Conservation (phyloP, 2,797 vertebrate species). For the Notamacropus eugenii region DNA sequence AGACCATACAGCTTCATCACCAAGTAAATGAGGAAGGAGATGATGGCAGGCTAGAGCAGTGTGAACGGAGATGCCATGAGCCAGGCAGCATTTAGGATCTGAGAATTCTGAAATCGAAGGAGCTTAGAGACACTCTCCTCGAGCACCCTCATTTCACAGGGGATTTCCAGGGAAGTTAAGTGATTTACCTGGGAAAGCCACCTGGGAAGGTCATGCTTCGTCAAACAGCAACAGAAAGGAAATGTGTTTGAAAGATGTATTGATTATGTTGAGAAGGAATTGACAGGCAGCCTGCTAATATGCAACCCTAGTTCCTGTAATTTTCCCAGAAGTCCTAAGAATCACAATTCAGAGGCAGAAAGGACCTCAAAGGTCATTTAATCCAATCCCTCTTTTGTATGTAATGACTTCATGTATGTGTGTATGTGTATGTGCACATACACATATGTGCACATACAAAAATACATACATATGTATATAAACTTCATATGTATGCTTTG, state of each 20-base stretch:
- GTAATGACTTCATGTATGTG: neutral
- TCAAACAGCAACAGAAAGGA: constrained; percentile 48
- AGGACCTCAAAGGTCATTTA: neutral
- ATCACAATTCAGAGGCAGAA: neutral
- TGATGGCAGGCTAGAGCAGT: neutral
- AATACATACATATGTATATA: neutral
- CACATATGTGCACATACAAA: neutral
- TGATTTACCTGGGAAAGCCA: constrained; percentile 28
- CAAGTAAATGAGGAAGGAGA: neutral
- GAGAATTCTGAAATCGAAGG: neutral
- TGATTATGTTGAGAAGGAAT: constrained; percentile 68
- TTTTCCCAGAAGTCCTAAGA: constrained; percentile 60
- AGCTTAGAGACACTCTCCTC: neutral
- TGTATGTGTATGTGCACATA: neutral
- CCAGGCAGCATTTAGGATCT: neutral
- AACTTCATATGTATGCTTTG: neutral
- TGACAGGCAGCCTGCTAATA: neutral
- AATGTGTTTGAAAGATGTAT: constrained; percentile 63
- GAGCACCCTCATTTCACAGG: neutral
- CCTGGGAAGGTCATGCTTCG: constrained; percentile 27
- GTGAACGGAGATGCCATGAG: neutral
- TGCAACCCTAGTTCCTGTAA: constrained; percentile 73
- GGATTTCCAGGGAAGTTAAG: neutral
- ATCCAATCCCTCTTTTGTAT: neutral
- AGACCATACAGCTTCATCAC: neutral